Conservation (phyloP, 2,888 invertebrate genomes). For the Geotrupes spiniger region DNA sequence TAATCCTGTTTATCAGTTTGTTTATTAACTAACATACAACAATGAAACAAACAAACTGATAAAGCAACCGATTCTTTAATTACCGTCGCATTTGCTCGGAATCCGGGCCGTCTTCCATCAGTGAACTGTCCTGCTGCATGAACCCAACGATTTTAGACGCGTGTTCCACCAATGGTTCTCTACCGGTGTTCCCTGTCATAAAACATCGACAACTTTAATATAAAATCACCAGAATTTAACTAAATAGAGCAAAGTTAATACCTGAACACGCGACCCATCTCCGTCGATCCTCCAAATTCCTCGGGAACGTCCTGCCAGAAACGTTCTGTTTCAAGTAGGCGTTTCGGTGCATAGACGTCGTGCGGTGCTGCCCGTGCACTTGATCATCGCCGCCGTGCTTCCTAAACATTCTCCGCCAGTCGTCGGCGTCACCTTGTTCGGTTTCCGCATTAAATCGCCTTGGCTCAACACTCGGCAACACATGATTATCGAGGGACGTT, state of each 20-base stretch:
- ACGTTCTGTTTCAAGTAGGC: constrained; percentile 11
- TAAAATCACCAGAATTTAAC: neutral
- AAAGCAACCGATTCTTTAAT: constrained; percentile 11
- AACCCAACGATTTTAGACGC: constrained; percentile 62
- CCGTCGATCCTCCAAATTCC: constrained; percentile 24
- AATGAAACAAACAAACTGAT: too few relatives aligned
- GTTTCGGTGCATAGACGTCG: constrained; percentile 30
- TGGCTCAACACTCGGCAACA: too few relatives aligned
- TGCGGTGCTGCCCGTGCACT: constrained; percentile 16
- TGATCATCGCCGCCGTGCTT: constrained; percentile 3
- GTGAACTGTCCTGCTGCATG: constrained; percentile 61
- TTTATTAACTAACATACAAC: too few relatives aligned
- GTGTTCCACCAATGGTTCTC: constrained; percentile 44
- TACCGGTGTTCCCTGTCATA: constrained; percentile 15
- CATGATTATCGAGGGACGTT: too few relatives aligned
- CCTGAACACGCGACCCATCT: constrained; percentile 26
- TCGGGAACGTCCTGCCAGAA: constrained; percentile 15
- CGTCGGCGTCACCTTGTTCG: too few relatives aligned
- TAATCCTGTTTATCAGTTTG: too few relatives aligned
- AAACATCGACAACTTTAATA: neutral
- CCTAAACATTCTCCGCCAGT: too few relatives aligned
- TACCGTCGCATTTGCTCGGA: constrained; percentile 64
- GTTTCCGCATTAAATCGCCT: too few relatives aligned
- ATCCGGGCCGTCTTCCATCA: constrained; percentile 64
- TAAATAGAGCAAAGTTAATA: too few relatives aligned